These are phyloP conservation scores for Blastomussa wellsi DNA, from an alignment of 92 coral and sea anemone species.

Conservation along the genomic window DNA sequence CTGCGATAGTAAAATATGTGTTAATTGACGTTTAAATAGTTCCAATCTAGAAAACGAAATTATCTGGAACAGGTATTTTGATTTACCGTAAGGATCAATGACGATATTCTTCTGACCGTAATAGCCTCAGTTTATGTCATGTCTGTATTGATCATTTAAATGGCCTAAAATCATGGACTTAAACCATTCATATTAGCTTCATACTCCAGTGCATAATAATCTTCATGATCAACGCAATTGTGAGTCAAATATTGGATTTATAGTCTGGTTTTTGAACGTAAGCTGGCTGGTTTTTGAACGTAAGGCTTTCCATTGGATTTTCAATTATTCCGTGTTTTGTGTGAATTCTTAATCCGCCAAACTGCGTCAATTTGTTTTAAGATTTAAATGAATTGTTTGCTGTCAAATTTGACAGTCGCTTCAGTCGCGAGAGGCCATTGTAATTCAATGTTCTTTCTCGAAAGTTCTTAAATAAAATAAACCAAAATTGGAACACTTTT, in stretches of 20 bases:
- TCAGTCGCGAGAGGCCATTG: not conserved
- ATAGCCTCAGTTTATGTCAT: not conserved
- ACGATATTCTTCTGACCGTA: no score
- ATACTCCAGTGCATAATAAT: not conserved
- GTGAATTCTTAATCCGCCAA: not conserved
- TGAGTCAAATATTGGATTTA: slow-evolving; percentile 17
- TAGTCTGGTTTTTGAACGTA: not conserved
- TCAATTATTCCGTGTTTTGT: not conserved
- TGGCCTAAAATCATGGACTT: not conserved
- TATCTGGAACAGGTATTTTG: not conserved
- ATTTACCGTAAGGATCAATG: not conserved
- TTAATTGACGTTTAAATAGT: not conserved
- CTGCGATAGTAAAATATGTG: slow-evolving; percentile 2
- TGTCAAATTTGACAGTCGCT: not conserved
- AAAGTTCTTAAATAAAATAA: not conserved
- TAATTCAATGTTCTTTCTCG: not conserved
- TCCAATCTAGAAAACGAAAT: not conserved
- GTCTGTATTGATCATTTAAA: not conserved
- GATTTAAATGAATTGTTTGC: slow-evolving; percentile 14
- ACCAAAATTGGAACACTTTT: not conserved
- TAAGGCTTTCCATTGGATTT: not conserved
- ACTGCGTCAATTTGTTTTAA: slow-evolving; percentile 32
- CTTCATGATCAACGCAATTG: not conserved
- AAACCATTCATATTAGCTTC: not conserved
- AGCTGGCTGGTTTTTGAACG: no score